Evolutionary conservation across 2,113 vertebrate species (phyloP), one percentile per base, ranked within the genome.

Genomic region (Heptranchias perlo): DNA sequence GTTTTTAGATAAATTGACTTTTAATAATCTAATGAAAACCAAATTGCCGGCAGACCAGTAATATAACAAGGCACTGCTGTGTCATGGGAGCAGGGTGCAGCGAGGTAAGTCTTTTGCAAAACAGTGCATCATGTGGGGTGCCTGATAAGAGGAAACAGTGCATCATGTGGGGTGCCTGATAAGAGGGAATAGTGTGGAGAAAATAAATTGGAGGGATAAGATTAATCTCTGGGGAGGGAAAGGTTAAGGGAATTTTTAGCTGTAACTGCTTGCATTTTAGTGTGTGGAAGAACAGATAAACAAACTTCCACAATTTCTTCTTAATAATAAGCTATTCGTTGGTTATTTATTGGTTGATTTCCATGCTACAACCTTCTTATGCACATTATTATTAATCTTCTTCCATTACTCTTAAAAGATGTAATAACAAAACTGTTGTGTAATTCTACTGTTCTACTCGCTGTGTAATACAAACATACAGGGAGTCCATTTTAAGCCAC

Each of bases 381-480:
- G 52, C 18, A 35, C 58, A 93, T 61, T 35, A 92, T 62, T 39
- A 93, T 93, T 62, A 62, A 93, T 93, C 64, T 39, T 62, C 16
- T 62, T 93, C 61, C 35, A 62, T 93, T 93, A 39, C n/a, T 62
- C 35, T 93, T 1, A 89, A 91, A 82, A 35, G 35, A 93, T 93
- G 89, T 93, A 62, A 39, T 39, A 92, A 92, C 89, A 93, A 61
- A 78, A 93, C 18, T 4, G 61, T 35, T 93, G 18, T 6, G 62
- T 62, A 62, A 92, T 62, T 39, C 58, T 61, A 92, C 31, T 61
- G 58, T 92, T 92, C 52, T 62, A 87, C 28, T 87, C 5, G n/a
- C n/a, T 61, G 35, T 93, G 89, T 93, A 64, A 93, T n/a, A 92
- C 58, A 39, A 61, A 93, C n/a, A 93, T 10, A 93, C 16, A 93